phyloP scores from a whole-genome alignment of 2,797 vertebrate genomes.

The Melanotaenia parkinsoni region DNA sequence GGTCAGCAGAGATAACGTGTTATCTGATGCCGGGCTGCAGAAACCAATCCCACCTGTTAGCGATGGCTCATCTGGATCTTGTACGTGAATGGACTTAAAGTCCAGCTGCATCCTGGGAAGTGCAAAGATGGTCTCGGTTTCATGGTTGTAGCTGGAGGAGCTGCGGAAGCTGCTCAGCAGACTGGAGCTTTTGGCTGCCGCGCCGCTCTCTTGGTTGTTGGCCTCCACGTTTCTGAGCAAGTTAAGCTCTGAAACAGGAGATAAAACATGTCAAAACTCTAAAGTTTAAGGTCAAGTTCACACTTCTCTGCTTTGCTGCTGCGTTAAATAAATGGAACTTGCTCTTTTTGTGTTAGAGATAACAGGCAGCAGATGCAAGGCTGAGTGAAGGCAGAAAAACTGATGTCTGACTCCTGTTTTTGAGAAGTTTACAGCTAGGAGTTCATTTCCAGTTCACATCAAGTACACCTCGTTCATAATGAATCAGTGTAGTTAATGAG shows the following conservation, averaged over 20 bases:
- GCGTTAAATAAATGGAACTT: constrained; percentile 30
- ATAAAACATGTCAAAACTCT: constrained; percentile 32
- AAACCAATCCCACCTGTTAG: constrained; percentile 84
- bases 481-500: neutral
- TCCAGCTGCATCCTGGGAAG: constrained; percentile 98
- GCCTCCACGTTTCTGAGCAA: constrained; percentile 95
- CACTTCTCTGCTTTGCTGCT: constrained; percentile 17
- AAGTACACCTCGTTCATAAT: neutral
- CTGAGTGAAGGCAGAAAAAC: constrained; percentile 6
- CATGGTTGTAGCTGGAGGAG: constrained; percentile 96
- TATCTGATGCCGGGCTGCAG: neutral
- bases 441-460: neutral
- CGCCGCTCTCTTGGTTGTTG: constrained; percentile 90
- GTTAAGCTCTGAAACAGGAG: constrained; percentile 87
- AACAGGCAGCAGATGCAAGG: constrained; percentile 17
- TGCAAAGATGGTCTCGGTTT: constrained; percentile 98
- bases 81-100: constrained; percentile 97
- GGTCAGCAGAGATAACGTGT: neutral
- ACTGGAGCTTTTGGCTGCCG: constrained; percentile 91
- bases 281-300: constrained; percentile 32
- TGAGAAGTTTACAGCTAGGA: neutral
- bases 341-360: constrained; percentile 51
- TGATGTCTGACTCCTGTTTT: neutral
- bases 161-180: constrained; percentile 93
- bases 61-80: constrained; percentile 94